Percentiles rank a stretch among this genome's conserved stretches.
Conservation (phyloP, 2,888 invertebrate genomes). For the Drosophila meridiana region DNA sequence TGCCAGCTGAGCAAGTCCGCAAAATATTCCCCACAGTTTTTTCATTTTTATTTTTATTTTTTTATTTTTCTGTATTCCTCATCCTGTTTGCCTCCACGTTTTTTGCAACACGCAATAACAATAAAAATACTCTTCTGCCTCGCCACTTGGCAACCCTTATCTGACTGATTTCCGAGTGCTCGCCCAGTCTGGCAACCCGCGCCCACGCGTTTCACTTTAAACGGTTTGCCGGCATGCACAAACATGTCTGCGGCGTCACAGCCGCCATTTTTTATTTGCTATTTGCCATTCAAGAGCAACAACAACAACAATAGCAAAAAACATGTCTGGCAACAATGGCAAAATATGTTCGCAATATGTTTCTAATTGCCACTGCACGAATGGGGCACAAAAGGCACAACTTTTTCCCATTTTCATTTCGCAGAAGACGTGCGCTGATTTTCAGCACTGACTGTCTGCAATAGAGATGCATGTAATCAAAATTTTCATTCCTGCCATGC, state of each 20-base stretch:
- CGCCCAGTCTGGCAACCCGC: slow-evolving; percentile 20
- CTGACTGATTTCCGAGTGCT: slow-evolving; percentile 37
- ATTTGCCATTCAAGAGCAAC: slow-evolving; percentile 22
- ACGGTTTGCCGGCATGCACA: slow-evolving; percentile 59
- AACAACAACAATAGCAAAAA: background rate
- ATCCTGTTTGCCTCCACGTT: background rate
- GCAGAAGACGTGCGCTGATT: slow-evolving; percentile 50
- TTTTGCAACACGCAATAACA: slow-evolving; percentile 35
- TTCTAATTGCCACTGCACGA: slow-evolving; percentile 62
- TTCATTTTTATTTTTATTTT: background rate
- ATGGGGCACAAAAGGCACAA: slow-evolving; percentile 7
- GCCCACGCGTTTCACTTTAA: slow-evolving; percentile 40
- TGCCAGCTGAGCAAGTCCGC: slow-evolving; percentile 34
- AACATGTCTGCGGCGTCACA: slow-evolving; percentile 62
- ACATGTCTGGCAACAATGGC: slow-evolving; percentile 38
- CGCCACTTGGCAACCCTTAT: slow-evolving; percentile 23
- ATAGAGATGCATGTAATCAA: slow-evolving; percentile 28
- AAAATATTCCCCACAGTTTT: slow-evolving; percentile 5
- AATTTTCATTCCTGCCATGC: slow-evolving; percentile 26
- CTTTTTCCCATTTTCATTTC: slow-evolving; percentile 42
- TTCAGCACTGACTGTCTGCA: slow-evolving; percentile 17
- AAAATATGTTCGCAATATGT: slow-evolving; percentile 52
- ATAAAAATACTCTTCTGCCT: slow-evolving; percentile 32
- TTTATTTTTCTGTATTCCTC: background rate
- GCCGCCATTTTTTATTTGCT: slow-evolving; percentile 59